These are phyloP conservation scores for Morone chrysops DNA, from an alignment of 2,113 vertebrate genomes.

Conservation along the genomic window DNA sequence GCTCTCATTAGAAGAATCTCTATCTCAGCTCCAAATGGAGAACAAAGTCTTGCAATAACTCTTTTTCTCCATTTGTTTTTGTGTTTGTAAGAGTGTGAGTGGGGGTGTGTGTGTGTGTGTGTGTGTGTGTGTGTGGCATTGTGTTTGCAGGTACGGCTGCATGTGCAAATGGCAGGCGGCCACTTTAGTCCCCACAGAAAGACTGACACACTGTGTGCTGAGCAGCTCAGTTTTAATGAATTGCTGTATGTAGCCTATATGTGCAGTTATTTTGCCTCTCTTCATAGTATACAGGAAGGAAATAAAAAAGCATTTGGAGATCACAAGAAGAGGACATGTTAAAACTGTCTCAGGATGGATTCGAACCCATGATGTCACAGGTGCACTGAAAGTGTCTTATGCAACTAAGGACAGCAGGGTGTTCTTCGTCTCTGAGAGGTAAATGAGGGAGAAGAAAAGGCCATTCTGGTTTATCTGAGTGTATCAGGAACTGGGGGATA, in stretches of 20 bases:
- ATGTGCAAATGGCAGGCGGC: constrained; percentile 49
- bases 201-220: neutral
- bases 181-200: constrained; percentile 25
- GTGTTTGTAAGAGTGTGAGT: neutral
- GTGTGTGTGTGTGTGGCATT: neutral
- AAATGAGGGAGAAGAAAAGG: constrained; percentile 56
- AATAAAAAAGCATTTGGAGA: constrained; percentile 1
- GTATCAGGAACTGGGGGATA: constrained; percentile 61
- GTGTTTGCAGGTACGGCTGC: constrained; percentile 23
- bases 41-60: constrained; percentile 55
- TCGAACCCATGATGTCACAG: constrained; percentile 1
- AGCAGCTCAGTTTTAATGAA: constrained; percentile 32
- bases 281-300: neutral
- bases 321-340: neutral
- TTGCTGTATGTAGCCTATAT: neutral
- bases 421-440: constrained; percentile 32
- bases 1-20: constrained; percentile 66
- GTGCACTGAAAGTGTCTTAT: neutral
- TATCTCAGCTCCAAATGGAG: constrained; percentile 39
- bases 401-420: neutral
- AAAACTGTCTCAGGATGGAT: constrained; percentile 16
- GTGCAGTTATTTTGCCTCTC: neutral
- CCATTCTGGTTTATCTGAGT: constrained; percentile 53
- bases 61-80: constrained; percentile 38
- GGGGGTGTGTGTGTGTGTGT: constrained; percentile 12